These are phyloP conservation scores for Argentina silus DNA, from an alignment of 2,797 vertebrate genomes.

Conservation along the genomic window DNA sequence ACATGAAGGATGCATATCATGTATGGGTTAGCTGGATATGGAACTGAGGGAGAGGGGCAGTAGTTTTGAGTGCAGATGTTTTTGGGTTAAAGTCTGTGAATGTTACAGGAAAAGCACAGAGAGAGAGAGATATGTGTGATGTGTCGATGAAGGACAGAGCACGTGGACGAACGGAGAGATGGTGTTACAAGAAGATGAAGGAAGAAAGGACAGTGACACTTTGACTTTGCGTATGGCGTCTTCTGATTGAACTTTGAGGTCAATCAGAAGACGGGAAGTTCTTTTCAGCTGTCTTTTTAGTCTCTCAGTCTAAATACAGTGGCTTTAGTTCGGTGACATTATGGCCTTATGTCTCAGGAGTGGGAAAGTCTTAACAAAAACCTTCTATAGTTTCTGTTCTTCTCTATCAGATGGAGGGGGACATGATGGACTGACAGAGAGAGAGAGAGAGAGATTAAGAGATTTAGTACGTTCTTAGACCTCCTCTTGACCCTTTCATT, in stretches of 20 bases:
- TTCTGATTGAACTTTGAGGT: conserved; percentile 9
- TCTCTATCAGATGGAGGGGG: conserved; percentile 43
- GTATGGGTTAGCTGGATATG: not conserved
- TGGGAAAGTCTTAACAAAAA: conserved; percentile 66
- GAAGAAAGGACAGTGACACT: not conserved
- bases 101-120: too few species aligned
- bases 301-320: conserved; percentile 60
- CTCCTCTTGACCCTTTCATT: conserved; percentile 41
- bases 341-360: conserved; percentile 68
- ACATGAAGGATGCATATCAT: not conserved
- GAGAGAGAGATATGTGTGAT: not conserved
- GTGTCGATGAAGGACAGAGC: conserved; percentile 34
- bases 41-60: not conserved
- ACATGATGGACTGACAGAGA: conserved; percentile 24
- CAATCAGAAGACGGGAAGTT: conserved; percentile 57
- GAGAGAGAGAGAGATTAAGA: conserved; percentile 23
- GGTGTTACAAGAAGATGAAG: conserved; percentile 14
- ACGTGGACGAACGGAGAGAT: not conserved
- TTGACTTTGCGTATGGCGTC: conserved; percentile 19
- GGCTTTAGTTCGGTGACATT: conserved; percentile 46
- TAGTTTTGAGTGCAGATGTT: conserved; percentile 23
- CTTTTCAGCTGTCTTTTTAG: conserved; percentile 53
- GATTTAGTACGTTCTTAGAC: conserved; percentile 11
- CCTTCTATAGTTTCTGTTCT: conserved; percentile 36
- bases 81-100: not conserved